These are phyloP conservation scores for Muscicapa adusta DNA, from an alignment of 2,113 vertebrate genomes.

Conservation along the genomic window DNA sequence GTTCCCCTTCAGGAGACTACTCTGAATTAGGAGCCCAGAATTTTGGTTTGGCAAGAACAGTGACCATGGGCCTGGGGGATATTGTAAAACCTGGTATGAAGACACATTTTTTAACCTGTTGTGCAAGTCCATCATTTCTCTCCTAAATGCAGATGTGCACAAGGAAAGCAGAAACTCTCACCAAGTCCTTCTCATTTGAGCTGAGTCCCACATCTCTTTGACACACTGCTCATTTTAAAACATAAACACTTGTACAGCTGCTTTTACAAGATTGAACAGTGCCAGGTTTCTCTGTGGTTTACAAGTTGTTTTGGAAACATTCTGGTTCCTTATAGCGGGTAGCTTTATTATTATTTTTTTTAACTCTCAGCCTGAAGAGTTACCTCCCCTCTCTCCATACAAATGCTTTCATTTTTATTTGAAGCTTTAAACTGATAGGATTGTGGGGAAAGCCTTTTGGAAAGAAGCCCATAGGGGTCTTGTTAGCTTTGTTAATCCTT, in stretches of 20 bases:
- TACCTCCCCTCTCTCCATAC: not conserved
- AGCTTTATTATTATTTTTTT: not conserved
- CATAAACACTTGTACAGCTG: not conserved
- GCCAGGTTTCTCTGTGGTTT: not conserved
- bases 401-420: not conserved
- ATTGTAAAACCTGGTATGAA: not conserved
- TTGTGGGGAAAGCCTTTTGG: not conserved
- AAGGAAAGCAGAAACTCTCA: not conserved
- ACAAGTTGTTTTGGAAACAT: constrained; percentile 34
- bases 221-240: not conserved
- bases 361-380: not conserved
- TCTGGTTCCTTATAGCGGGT: not conserved
- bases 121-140: not conserved
- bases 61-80: accelerated
- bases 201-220: not conserved
- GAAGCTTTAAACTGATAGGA: not conserved
- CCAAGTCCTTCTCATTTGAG: not conserved
- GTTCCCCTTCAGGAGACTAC: not conserved
- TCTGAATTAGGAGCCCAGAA: not conserved
- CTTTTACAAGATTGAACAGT: not conserved
- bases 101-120: not conserved
- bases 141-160: not conserved
- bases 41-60: not conserved
- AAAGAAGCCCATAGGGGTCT: not conserved
- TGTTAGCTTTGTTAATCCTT: constrained; percentile 24